Evolutionary conservation across 2,888 invertebrate species (phyloP), one percentile per base, ranked within the genome.

Genomic region (Ochropleura leucogaster): DNA sequence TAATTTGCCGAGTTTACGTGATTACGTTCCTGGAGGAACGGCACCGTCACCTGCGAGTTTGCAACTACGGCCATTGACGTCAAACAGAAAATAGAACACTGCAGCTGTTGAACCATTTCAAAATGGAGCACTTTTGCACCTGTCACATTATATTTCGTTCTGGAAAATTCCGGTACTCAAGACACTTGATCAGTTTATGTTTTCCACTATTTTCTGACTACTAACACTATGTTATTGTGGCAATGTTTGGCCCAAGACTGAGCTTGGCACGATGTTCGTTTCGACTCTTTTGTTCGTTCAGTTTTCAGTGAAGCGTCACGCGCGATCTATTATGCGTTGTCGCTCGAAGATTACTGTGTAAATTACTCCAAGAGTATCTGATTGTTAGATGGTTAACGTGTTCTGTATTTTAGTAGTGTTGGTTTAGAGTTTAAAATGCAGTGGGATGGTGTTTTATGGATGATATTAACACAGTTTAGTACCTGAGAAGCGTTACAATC

Each of bases 211-310:
- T 83, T 84, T 85, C 84, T 86, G 74, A 75, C 72, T 84, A 82
- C 72, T 82, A 69, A 69, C 83, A 79, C 84, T 78, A 81, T 83
- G 78, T 80, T 68, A 90, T 94, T 94, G 92, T 92, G 88, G 81
- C 91, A 91, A 89, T 92, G 94, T 92, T 93, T 91, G 89, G 90
- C 84, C 79, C 90, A 83, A 87, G 90, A 95, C 94, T 94, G 94
- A 93, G 89, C 91, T 80, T 94, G 95, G 94, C 94, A 92, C 92
- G 85, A 87, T 83, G 88, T 90, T 89, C 87, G 91, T 89, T 90
- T 90, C 87, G 90, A 89, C 89, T 92, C 92, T 92, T 93, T 95
- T 94, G 93, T 94, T 91, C 82, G 88, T 89, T 89, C 91, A 91
- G 92, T 93, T 92, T 90, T 90, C 90, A 90, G 86, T 82, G 79